phyloP scores from a whole-genome alignment of 2,888 invertebrate species.

The Lasioglossum marginatum region DNA sequence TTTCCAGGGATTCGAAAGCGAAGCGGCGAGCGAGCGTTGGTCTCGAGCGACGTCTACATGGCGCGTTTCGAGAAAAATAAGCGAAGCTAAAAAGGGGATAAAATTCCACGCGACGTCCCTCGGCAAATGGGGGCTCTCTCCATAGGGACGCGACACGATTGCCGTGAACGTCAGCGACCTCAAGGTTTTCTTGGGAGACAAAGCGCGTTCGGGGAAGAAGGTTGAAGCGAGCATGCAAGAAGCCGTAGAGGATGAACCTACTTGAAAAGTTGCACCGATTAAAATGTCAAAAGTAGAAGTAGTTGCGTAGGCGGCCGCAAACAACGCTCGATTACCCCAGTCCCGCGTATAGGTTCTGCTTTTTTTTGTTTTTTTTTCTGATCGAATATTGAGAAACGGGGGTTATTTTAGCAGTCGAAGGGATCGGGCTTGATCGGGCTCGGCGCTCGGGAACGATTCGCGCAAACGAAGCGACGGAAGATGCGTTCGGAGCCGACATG shows the following conservation, averaged over 20 bases:
- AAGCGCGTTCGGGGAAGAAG: neutral
- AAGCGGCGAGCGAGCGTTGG: neutral
- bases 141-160: neutral
- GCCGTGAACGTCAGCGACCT: slow-evolving; percentile 21
- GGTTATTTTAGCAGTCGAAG: neutral
- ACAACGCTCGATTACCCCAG: slow-evolving; percentile 58
- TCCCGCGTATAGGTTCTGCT: slow-evolving; percentile 9
- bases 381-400: slow-evolving; percentile 7
- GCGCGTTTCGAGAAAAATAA: neutral
- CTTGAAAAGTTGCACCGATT: slow-evolving; percentile 57
- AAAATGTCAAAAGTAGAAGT: slow-evolving; percentile 75
- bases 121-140: neutral
- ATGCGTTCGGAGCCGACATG: slow-evolving; percentile 77
- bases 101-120: slow-evolving; percentile 28
- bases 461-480: slow-evolving; percentile 67
- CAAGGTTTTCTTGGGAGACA: slow-evolving; percentile 3
- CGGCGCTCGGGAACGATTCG: slow-evolving; percentile 15
- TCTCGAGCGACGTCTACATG: neutral
- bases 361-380: slow-evolving; percentile 18
- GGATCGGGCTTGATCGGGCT: slow-evolving; percentile 8
- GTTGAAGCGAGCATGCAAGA: slow-evolving; percentile 40
- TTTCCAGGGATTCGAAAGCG: neutral
- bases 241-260: slow-evolving; percentile 58
- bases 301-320: slow-evolving; percentile 67
- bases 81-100: neutral